A percentile compares a stretch with the other conserved stretches of the same genome.
These are phyloP conservation scores for Entomobrya proxima DNA, from an alignment of 2,888 invertebrate genomes.

Conservation along the genomic window DNA sequence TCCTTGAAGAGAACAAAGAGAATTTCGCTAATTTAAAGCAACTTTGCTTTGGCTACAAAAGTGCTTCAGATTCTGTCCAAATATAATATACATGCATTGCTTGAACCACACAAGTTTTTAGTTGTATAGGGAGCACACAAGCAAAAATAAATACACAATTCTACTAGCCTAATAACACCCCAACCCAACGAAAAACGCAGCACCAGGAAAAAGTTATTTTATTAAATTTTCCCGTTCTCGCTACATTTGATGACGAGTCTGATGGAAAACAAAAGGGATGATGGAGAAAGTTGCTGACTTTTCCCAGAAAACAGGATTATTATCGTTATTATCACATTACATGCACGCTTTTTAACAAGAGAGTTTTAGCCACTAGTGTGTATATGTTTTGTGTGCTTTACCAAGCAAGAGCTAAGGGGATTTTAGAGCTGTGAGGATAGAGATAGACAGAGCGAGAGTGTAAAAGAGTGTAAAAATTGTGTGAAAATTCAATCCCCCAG, in stretches of 20 bases:
- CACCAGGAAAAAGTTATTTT: not conserved
- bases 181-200: not conserved
- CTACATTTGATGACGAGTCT: not conserved
- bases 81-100: not conserved
- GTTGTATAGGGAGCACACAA: too few relatives aligned
- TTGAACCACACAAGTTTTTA: too few relatives aligned
- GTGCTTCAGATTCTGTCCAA: not conserved
- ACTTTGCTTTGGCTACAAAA: not conserved
- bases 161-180: not conserved
- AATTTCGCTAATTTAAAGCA: not conserved
- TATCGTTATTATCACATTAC: slow-evolving; percentile 9
- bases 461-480: slow-evolving; percentile 27
- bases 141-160: not conserved
- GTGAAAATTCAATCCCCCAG: slow-evolving; percentile 14
- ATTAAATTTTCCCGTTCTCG: slow-evolving; percentile 4
- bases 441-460: not conserved
- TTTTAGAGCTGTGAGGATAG: not conserved
- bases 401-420: not conserved
- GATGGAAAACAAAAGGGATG: not conserved
- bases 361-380: too few relatives aligned
- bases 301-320: slow-evolving; percentile 5
- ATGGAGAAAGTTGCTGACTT: slow-evolving; percentile 22
- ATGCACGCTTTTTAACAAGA: not conserved
- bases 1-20: not conserved
- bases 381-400: not conserved